phyloP scores from a whole-genome alignment of 2,113 vertebrate species.

The Azemiops feae region DNA sequence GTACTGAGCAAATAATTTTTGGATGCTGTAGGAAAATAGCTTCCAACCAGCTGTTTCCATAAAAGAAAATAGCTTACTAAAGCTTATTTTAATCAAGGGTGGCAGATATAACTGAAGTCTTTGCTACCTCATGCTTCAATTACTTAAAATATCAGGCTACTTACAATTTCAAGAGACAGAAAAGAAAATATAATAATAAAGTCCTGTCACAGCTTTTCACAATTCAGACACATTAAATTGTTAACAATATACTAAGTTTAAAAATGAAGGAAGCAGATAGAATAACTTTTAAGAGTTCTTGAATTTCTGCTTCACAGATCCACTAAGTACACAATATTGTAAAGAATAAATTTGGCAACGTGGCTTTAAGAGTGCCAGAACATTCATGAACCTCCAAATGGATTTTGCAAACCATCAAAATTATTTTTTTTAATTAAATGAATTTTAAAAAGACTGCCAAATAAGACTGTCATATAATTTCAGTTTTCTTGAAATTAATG shows the following conservation, averaged over 20 bases:
- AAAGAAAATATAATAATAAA: conserved; percentile 19
- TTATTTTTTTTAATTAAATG: not conserved
- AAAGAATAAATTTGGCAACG: not conserved
- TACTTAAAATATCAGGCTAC: conserved; percentile 28
- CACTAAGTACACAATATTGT: not conserved
- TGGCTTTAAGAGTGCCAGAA: not conserved
- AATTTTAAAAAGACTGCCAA: not conserved
- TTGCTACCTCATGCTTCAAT: conserved; percentile 13
- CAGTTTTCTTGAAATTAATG: not conserved
- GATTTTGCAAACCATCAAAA: not conserved
- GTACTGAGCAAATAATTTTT: not conserved
- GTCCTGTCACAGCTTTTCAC: conserved; percentile 57
- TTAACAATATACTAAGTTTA: conserved; percentile 49
- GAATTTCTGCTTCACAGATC: not conserved
- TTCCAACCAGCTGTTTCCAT: not conserved
- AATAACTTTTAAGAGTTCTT: conserved; percentile 15
- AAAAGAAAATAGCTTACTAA: not conserved
- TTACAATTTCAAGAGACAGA: conserved; percentile 18
- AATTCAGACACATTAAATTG: conserved; percentile 60
- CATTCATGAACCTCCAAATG: not conserved
- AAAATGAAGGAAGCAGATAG: conserved; percentile 41
- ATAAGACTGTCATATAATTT: not conserved
- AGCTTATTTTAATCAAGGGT: not conserved
- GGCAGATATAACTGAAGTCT: conserved; percentile 2
- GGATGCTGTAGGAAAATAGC: not conserved